A percentile compares a stretch with the other conserved stretches of the same genome.
phyloP scores from a whole-genome alignment of 1,140 invertebrate species.

The Lerema accius region DNA sequence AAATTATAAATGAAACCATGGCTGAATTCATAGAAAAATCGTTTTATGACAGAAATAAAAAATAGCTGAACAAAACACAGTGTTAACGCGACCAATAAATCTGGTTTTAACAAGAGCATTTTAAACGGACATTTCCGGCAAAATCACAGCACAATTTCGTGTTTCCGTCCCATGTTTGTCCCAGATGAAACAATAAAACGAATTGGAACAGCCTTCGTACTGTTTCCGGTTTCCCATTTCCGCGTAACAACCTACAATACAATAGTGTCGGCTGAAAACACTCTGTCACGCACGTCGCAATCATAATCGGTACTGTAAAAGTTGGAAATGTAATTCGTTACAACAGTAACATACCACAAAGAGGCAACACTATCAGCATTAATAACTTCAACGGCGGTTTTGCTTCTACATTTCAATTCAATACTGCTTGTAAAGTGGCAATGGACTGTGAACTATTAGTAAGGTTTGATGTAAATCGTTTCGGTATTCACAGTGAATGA shows the following conservation, averaged over 20 bases:
- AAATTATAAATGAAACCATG: no score
- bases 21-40: neutral
- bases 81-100: slow-evolving; percentile 14
- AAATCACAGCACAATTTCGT: slow-evolving; percentile 16
- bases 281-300: slow-evolving; percentile 26
- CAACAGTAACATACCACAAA: slow-evolving; percentile 10
- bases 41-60: slow-evolving; percentile 4
- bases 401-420: neutral
- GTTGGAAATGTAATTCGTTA: slow-evolving; percentile 22
- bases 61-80: slow-evolving; percentile 4
- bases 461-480: neutral
- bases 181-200: slow-evolving; percentile 34
- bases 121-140: slow-evolving; percentile 23
- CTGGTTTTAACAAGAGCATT: slow-evolving; percentile 17
- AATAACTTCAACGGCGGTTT: neutral
- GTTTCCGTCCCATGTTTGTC: slow-evolving; percentile 24
- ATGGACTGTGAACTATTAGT: neutral
- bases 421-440: neutral
- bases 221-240: slow-evolving; percentile 16
- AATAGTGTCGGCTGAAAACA: slow-evolving; percentile 28
- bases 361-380: neutral
- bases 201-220: slow-evolving; percentile 26
- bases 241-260: slow-evolving; percentile 24
- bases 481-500: slow-evolving; percentile 11
- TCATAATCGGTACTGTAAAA: slow-evolving; percentile 31